Percentiles rank a stretch among this genome's conserved stretches.
Evolutionary conservation across 2,888 invertebrate genomes (phyloP).

Genomic region (Nymphalis c-album): DNA sequence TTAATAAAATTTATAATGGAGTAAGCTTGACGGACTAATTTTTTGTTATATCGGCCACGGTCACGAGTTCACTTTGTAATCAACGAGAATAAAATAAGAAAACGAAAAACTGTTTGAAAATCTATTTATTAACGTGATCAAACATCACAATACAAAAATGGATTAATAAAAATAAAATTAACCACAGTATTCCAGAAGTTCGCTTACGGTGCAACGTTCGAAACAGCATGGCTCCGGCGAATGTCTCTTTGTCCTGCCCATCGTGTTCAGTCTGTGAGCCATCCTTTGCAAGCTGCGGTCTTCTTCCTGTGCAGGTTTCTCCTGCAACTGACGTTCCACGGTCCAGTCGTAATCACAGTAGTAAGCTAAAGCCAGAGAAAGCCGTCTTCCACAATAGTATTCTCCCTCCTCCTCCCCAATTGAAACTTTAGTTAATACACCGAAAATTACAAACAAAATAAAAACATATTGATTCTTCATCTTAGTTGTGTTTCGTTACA

Average conservation of each 20-base stretch:
- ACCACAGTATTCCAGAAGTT: constrained; percentile 33
- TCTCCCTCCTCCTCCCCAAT: constrained; percentile 2
- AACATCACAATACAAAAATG: too few relatives aligned
- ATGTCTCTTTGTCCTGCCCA: constrained; percentile 45
- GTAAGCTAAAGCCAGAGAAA: constrained; percentile 40
- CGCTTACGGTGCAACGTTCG: constrained; percentile 43
- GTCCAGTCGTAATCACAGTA: constrained; percentile 36
- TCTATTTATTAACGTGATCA: too few relatives aligned
- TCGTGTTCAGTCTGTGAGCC: constrained; percentile 33
- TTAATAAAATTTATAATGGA: too few relatives aligned
- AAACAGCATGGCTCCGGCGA: constrained; percentile 50
- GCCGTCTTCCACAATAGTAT: constrained; percentile 27
- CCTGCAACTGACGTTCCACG: constrained; percentile 19
- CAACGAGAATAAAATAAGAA: too few relatives aligned
- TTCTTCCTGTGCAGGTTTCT: neutral
- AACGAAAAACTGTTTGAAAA: too few relatives aligned
- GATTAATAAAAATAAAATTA: too few relatives aligned
- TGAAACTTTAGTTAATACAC: neutral
- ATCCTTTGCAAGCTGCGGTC: constrained; percentile 41
- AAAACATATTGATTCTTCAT: constrained; percentile 20
- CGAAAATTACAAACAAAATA: neutral
- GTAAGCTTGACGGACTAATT: too few relatives aligned
- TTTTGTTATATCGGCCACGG: too few relatives aligned
- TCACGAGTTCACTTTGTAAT: too few relatives aligned
- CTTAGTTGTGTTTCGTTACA: constrained; percentile 3